These are phyloP conservation scores for Podarcis lilfordi DNA, from an alignment of 2,797 vertebrate species.

Conservation along the genomic window DNA sequence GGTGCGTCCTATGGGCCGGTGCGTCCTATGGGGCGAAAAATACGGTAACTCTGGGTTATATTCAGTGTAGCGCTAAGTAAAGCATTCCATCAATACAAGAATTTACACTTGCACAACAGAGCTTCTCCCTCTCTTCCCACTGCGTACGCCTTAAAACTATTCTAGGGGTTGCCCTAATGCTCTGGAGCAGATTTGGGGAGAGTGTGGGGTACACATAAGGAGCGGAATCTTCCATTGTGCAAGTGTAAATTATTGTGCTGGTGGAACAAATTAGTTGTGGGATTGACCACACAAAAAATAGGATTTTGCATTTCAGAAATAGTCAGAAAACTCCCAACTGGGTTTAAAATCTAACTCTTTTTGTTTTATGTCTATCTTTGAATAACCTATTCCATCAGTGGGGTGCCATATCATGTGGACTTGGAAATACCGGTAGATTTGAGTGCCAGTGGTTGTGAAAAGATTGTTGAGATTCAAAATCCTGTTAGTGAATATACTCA, in stretches of 20 bases:
- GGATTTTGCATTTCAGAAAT: not conserved
- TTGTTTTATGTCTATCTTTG: not conserved
- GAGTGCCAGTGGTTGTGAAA: not conserved
- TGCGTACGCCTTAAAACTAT: no score
- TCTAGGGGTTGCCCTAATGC: no score
- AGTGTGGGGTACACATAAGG: no score
- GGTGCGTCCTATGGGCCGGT: no score
- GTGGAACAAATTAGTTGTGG: not conserved
- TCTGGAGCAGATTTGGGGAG: no score
- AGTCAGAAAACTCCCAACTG: not conserved
- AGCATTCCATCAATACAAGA: no score
- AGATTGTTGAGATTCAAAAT: not conserved
- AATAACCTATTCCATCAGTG: not conserved
- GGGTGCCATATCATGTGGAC: not conserved
- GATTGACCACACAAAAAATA: not conserved
- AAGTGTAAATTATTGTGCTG: no score
- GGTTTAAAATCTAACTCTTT: not conserved
- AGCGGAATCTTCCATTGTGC: no score
- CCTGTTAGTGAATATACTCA: not conserved
- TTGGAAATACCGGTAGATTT: not conserved
- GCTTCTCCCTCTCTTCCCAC: no score
- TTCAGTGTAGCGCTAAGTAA: no score
- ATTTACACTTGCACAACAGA: no score
- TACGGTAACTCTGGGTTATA: not conserved
- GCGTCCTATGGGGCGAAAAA: no score